These are phyloP conservation scores for Vidua macroura DNA, from an alignment of 2,113 vertebrate species.

Conservation along the genomic window DNA sequence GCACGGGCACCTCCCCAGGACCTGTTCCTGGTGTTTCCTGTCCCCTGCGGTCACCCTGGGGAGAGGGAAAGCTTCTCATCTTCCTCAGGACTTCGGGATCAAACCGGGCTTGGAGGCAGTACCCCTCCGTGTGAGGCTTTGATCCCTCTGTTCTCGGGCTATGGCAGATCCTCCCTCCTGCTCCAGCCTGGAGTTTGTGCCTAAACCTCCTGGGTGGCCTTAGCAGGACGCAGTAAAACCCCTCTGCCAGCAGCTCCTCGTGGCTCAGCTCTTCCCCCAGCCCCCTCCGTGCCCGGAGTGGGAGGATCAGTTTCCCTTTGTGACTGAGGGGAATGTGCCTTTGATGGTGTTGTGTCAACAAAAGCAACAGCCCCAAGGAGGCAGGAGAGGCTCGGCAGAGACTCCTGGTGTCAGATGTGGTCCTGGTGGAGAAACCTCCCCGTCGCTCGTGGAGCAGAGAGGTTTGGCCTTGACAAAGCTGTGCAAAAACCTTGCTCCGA, in stretches of 20 bases:
- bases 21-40: not conserved
- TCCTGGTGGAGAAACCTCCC: not conserved
- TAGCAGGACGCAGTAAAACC: not conserved
- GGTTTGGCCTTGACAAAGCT: not conserved
- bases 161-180: not conserved
- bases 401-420: constrained; percentile 25
- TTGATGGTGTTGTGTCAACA: constrained; percentile 63
- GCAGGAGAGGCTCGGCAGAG: not conserved
- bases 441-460: accelerated
- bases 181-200: not conserved
- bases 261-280: not conserved
- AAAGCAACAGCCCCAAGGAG: not conserved
- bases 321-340: not conserved
- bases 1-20: not conserved
- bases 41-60: not conserved
- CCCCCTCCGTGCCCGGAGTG: not conserved
- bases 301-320: not conserved
- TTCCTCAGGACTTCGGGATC: not conserved
- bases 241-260: not conserved
- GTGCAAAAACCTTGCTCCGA: not conserved
- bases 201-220: not conserved
- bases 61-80: not conserved
- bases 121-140: accelerated
- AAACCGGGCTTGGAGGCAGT: not conserved
- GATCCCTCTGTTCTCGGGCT: not conserved